phyloP scores from a whole-genome alignment of 2,113 vertebrate genomes.

The Labeo catla region DNA sequence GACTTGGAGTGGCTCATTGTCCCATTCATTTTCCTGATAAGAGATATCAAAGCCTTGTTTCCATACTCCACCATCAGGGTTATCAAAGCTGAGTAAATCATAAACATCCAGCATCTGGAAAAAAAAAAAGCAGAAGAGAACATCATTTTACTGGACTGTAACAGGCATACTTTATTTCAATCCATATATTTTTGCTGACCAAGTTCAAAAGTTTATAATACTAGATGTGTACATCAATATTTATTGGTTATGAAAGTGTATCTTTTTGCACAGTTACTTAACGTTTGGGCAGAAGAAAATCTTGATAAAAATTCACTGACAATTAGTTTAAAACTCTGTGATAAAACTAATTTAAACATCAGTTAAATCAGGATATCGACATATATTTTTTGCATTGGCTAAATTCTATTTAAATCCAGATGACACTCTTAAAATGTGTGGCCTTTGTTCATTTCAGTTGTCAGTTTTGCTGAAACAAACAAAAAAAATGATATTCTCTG shows the following conservation, averaged over 20 bases:
- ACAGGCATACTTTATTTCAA: not conserved
- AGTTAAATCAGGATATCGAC: not conserved
- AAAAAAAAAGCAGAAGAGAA: conserved; percentile 39
- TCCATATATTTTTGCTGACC: not conserved
- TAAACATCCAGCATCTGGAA: conserved; percentile 91
- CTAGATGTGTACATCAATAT: not conserved
- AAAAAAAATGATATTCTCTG: not conserved
- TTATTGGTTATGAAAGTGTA: not conserved
- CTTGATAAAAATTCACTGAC: not conserved
- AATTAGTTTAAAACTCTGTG: not conserved
- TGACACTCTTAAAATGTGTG: not conserved
- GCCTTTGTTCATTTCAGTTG: not conserved
- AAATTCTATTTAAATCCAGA: not conserved
- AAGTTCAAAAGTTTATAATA: not conserved
- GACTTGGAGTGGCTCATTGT: conserved; percentile 83
- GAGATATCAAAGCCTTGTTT: conserved; percentile 93
- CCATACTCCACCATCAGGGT: conserved; percentile 91
- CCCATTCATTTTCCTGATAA: conserved; percentile 86
- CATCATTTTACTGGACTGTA: not conserved
- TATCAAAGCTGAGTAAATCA: conserved; percentile 87
- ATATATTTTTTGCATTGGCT: not conserved
- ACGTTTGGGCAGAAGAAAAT: not conserved
- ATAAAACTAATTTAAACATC: not conserved
- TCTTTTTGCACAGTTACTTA: not conserved
- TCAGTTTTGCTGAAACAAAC: not conserved